Evolutionary conservation across 2,888 invertebrate genomes (phyloP), one percentile per base, ranked within the genome.

Genomic region (Dryadula phaetusa): DNA sequence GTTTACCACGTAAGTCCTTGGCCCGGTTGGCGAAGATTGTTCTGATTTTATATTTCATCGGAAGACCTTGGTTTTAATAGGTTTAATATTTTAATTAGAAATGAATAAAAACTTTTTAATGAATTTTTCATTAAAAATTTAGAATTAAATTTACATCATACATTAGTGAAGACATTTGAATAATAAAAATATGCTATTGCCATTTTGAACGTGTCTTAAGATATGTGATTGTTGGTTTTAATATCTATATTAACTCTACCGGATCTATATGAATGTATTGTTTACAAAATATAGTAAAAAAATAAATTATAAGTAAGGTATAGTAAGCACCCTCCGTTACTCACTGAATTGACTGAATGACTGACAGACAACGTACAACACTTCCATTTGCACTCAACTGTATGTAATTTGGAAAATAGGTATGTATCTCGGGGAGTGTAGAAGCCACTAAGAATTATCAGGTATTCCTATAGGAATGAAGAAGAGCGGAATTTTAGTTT

Each of bases 1-100:
- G 40, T 60, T 60, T 60, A 44, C 60, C 60, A 32, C 60, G 60
- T 18, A 25, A 18, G 60, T 60, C 60, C 60, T 60, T 60, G 60
- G 44, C 60, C 60, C 42, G 44, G 44, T 60, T 60, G 60, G 60
- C 56, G 40, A 56, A 56, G 40, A 56, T 56, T 56, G 40, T 25
- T 56, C 56, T 16, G 56, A 32, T 44, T 44, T 28, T 32, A 25
- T 44, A 25, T 60, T 32, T 44, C 44, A 60, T 18, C 18, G 28
- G 4, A 18, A 32, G 44, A 60, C 60, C 60, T 60, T 60, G 60
- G 25, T 25, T 25, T 28, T 28, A 44, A 25, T 60, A 44, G 60
- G 37, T 42, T 37, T 42, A 28, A 18, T 44, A 60, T 44, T 44
- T 42, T 18, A 25, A 25, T 60, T 42, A 10, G 40, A 40, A 6